Evolutionary conservation across 2,888 invertebrate genomes (phyloP).

Genomic region (Chaetogeoica ovagalla): DNA sequence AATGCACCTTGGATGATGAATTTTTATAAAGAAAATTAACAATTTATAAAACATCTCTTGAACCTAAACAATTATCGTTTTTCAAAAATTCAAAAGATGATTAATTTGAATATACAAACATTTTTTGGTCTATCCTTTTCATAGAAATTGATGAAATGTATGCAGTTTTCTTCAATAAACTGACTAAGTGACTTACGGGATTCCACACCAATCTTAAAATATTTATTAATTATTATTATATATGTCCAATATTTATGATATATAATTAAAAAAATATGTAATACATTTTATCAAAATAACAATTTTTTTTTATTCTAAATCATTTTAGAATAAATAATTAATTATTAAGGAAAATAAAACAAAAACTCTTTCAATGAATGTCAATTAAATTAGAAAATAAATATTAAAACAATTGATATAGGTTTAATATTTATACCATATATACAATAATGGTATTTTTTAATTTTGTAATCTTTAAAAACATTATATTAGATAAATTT

Average conservation of each 20-base stretch:
- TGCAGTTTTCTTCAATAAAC: constrained; percentile 39
- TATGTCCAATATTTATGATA: neutral
- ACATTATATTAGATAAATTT: too few relatives aligned
- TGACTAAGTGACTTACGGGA: constrained; percentile 31
- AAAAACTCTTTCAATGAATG: too few relatives aligned
- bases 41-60: constrained; percentile 35
- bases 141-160: constrained; percentile 36
- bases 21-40: constrained; percentile 37
- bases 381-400: too few relatives aligned
- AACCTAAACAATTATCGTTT: constrained; percentile 18
- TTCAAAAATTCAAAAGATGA: neutral
- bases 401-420: too few relatives aligned
- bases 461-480: too few relatives aligned
- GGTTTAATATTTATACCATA: too few relatives aligned
- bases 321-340: too few relatives aligned
- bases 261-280: neutral
- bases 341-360: too few relatives aligned
- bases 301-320: too few relatives aligned
- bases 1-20: constrained; percentile 41
- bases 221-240: neutral
- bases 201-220: constrained; percentile 33
- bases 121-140: constrained; percentile 35
- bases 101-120: constrained; percentile 18
- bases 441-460: too few relatives aligned
- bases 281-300: too few relatives aligned